Percentiles rank a stretch among this genome's conserved stretches.
Conservation (phyloP, 1,140 invertebrate genomes). For the Asobara japonica region DNA sequence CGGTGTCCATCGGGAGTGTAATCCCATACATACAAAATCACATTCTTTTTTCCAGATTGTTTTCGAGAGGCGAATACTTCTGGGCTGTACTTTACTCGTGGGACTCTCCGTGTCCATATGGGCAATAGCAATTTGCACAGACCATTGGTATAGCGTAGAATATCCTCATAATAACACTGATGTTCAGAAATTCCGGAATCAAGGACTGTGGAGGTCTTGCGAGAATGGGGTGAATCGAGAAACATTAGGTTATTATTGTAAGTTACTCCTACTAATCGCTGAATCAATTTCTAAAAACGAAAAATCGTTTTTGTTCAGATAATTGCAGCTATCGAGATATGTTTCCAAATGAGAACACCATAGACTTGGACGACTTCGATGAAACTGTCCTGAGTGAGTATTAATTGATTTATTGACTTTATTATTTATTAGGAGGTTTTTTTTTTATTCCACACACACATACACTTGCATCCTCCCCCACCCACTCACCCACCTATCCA, state of each 20-base stretch:
- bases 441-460: too few relatives aligned
- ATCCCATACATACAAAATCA: too few relatives aligned
- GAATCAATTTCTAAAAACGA: neutral
- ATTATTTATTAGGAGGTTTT: too few relatives aligned
- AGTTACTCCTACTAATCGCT: slow-evolving; percentile 32
- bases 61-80: slow-evolving; percentile 76
- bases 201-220: slow-evolving; percentile 78
- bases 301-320: slow-evolving; percentile 59
- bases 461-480: too few relatives aligned
- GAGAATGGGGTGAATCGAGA: slow-evolving; percentile 41
- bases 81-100: slow-evolving; percentile 75
- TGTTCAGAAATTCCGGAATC: slow-evolving; percentile 63
- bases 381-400: slow-evolving; percentile 71
- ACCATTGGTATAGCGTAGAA: slow-evolving; percentile 77
- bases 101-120: slow-evolving; percentile 75
- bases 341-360: slow-evolving; percentile 68
- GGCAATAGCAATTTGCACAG: slow-evolving; percentile 78
- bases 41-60: slow-evolving; percentile 65
- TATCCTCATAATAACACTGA: slow-evolving; percentile 53
- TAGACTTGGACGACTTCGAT: slow-evolving; percentile 68
- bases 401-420: too few relatives aligned
- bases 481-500: too few relatives aligned
- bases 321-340: slow-evolving; percentile 71
- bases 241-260: slow-evolving; percentile 45
- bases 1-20: too few relatives aligned